Conservation (phyloP, 2,797 vertebrate species). For the Valencia hispanica region DNA sequence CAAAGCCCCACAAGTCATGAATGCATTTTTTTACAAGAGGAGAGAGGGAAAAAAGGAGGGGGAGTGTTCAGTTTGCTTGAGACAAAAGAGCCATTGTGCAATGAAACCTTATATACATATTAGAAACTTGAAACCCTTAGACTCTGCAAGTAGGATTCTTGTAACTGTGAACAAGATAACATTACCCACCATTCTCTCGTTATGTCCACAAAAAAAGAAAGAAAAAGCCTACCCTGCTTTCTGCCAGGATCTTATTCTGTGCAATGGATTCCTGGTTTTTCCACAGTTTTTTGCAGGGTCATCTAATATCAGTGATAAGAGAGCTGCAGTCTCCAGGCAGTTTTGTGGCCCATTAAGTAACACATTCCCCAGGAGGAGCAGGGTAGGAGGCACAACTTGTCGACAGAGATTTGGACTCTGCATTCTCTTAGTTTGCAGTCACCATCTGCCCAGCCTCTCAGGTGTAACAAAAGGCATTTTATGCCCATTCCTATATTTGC, state of each 20-base stretch:
- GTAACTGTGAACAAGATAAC: slow-evolving; percentile 89
- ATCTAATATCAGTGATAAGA: slow-evolving; percentile 80
- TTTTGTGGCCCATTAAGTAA: slow-evolving; percentile 80
- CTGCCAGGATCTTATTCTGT: slow-evolving; percentile 74
- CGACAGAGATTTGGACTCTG: slow-evolving; percentile 75
- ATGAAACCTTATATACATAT: slow-evolving; percentile 91
- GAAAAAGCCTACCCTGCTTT: slow-evolving; percentile 75
- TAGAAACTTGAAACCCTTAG: slow-evolving; percentile 86
- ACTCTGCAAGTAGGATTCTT: slow-evolving; percentile 84
- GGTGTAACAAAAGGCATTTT: slow-evolving; percentile 71
- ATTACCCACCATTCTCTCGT: slow-evolving; percentile 82
- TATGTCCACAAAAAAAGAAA: slow-evolving; percentile 55
- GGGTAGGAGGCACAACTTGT: slow-evolving; percentile 66
- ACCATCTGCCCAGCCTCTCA: slow-evolving; percentile 67
- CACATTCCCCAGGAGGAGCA: slow-evolving; percentile 75
- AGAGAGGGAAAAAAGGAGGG: slow-evolving; percentile 75
- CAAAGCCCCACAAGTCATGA: slow-evolving; percentile 82
- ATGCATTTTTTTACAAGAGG: slow-evolving; percentile 83
- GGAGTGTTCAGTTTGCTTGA: slow-evolving; percentile 82
- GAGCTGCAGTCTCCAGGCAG: slow-evolving; percentile 70
- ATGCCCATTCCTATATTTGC: slow-evolving; percentile 61
- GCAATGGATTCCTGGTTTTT: slow-evolving; percentile 70
- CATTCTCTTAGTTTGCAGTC: slow-evolving; percentile 69
- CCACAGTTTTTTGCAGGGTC: slow-evolving; percentile 66
- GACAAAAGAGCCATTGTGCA: slow-evolving; percentile 87